Evolutionary conservation across 2,888 invertebrate species (phyloP).

Genomic region (Drosophila fungiperda): DNA sequence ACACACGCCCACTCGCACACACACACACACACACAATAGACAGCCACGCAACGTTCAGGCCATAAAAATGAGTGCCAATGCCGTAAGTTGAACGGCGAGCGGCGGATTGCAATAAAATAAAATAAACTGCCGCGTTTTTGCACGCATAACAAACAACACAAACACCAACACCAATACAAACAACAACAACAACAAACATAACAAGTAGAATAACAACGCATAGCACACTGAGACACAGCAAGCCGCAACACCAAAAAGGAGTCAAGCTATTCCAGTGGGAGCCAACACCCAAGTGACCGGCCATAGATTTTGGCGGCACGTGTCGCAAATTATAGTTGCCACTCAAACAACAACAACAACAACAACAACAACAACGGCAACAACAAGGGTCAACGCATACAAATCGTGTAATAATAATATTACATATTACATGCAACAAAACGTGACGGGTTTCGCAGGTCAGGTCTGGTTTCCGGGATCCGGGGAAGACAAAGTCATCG

Average conservation of each 20-base stretch:
- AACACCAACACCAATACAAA: slow-evolving; percentile 18
- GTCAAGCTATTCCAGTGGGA: slow-evolving; percentile 13
- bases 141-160: slow-evolving; percentile 22
- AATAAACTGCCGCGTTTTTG: slow-evolving; percentile 71
- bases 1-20: slow-evolving; percentile 12
- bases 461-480: slow-evolving; percentile 13
- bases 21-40: slow-evolving; percentile 18
- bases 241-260: slow-evolving; percentile 23
- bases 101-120: slow-evolving; percentile 74
- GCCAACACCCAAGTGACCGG: slow-evolving; percentile 32
- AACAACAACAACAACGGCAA: slow-evolving; percentile 23
- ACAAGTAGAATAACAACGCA: slow-evolving; percentile 18
- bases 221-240: slow-evolving; percentile 14
- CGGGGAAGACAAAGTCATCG: not conserved
- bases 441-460: slow-evolving; percentile 65
- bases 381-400: slow-evolving; percentile 44
- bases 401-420: slow-evolving; percentile 76
- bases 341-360: slow-evolving; percentile 23
- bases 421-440: slow-evolving; percentile 55
- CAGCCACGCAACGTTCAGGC: slow-evolving; percentile 39
- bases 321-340: slow-evolving; percentile 72
- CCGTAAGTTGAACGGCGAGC: slow-evolving; percentile 38
- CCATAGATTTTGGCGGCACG: slow-evolving; percentile 67
- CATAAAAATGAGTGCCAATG: slow-evolving; percentile 66
- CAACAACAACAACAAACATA: slow-evolving; percentile 13